Base-by-base conservation (phyloP, 2,888 invertebrate genomes). In the Pinctada fucata region DNA sequence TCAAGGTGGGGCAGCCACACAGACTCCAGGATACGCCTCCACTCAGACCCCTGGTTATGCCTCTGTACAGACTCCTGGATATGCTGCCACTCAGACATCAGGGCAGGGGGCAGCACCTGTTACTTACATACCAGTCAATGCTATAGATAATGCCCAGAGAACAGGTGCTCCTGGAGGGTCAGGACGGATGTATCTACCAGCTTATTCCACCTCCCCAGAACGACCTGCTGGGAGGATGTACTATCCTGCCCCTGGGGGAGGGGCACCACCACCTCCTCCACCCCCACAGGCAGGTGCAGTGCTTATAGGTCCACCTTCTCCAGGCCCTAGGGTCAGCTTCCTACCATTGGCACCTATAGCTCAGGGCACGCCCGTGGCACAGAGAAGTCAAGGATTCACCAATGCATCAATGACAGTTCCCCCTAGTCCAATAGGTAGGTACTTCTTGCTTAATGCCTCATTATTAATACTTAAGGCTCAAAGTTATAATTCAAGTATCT, bases 371-470 rank as follows among this genome's bases (percentile, higher is more conserved):
- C 89, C 89, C 45, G 83, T 88, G 16, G 79, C 72, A 31, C 76
- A 79, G 6, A 78, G 84, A 4, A 76, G 77, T 5, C 51, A 67
- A 47, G 63, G 64, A 48, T 63, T 63, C 31, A 81, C 82, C 48
- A 80, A 84, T 66, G 85, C 79, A 3, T 81, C 82, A 6, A 80
- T 83, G 70, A 80, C 79, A 10, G 76, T 73, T n/a, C 85, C 87
- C 73, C 89, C 88, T 8, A 88, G 89, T 77, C 88, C 88, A 4
- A 88, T 89, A 75, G 77, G 89, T 89, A 81, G 87, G 89, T 88
- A 68, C 31, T 10, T 58, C 6, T 58, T 58, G 13, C 58, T 58
- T 58, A 58, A 58, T 31, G 31, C 31, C 31, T 31, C 31, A 31
- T 31, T 31, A 31, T 1, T 31, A 31, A 31, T 31, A 31, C 31